Evolutionary conservation across 2,113 vertebrate species (phyloP).

Genomic region (Indri indri): DNA sequence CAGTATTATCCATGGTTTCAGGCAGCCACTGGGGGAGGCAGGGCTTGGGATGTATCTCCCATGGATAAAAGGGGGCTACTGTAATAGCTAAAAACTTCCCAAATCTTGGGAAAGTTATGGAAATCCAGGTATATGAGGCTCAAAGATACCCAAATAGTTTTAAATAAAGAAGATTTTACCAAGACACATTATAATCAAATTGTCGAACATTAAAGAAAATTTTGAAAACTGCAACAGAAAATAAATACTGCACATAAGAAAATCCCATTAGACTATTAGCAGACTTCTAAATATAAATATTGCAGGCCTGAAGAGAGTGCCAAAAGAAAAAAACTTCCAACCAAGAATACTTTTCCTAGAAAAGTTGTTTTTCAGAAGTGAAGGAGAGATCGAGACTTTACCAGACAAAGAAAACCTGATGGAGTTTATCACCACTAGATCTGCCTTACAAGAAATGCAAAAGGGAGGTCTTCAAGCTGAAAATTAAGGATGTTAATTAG

Average conservation of each 20-base stretch:
- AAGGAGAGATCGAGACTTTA: not conserved
- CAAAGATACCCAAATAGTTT: not conserved
- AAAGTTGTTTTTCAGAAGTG: not conserved
- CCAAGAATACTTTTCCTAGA: not conserved
- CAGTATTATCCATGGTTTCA: not conserved
- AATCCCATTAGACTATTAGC: not conserved
- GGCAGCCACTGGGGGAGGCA: not conserved
- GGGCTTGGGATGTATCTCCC: not conserved
- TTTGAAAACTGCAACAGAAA: not conserved
- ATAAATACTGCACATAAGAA: not conserved
- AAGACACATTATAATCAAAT: not conserved
- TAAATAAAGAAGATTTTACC: too few relatives aligned
- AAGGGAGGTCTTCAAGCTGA: not conserved
- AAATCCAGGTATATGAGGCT: not conserved
- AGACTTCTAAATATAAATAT: not conserved
- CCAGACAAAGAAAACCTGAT: not conserved
- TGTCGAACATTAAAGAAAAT: not conserved
- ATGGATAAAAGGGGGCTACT: not conserved
- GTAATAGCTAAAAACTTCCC: not conserved
- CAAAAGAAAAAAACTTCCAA: not conserved
- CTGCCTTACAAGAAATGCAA: not conserved
- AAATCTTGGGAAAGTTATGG: not conserved
- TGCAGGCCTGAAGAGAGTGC: not conserved
- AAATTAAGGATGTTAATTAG: not conserved
- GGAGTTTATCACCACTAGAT: not conserved